phyloP scores from a whole-genome alignment of 2,113 vertebrate genomes.

The Oxygymnocypris stewartii region DNA sequence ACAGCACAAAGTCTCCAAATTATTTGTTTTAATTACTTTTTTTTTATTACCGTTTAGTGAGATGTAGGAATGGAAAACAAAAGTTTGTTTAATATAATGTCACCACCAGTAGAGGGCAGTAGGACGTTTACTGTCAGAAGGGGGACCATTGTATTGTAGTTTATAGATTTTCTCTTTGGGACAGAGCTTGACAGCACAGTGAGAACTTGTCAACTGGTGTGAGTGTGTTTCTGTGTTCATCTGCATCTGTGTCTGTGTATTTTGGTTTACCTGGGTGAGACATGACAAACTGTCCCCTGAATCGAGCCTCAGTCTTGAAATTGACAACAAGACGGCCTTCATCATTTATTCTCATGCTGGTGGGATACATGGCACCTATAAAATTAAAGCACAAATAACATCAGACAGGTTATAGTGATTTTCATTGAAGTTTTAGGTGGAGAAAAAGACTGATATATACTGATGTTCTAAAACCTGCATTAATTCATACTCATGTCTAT shows the following conservation, averaged over 20 bases:
- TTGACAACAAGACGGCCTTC: constrained; percentile 84
- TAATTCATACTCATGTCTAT: not conserved
- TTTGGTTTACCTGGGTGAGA: constrained; percentile 78
- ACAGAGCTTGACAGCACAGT: not conserved
- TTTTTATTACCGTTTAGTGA: not conserved
- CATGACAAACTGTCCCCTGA: constrained; percentile 83
- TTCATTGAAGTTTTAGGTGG: not conserved
- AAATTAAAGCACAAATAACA: constrained; percentile 56
- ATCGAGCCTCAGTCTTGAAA: constrained; percentile 83
- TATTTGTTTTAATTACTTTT: not conserved
- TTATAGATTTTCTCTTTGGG: not conserved
- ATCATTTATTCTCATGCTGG: constrained; percentile 85
- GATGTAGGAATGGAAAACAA: not conserved
- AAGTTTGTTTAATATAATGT: not conserved
- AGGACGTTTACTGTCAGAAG: no score
- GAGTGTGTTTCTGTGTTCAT: not conserved
- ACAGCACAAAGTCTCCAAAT: not conserved
- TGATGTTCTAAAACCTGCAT: not conserved
- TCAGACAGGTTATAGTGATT: not conserved
- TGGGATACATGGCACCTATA: constrained; percentile 82
- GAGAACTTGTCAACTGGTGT: not conserved
- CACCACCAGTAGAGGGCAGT: constrained; percentile 1
- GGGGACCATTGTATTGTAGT: not conserved
- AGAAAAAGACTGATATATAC: not conserved
- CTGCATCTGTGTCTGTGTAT: not conserved